These are phyloP conservation scores for Leistus spinibarbis DNA, from an alignment of 2,888 invertebrate genomes.

Conservation along the genomic window DNA sequence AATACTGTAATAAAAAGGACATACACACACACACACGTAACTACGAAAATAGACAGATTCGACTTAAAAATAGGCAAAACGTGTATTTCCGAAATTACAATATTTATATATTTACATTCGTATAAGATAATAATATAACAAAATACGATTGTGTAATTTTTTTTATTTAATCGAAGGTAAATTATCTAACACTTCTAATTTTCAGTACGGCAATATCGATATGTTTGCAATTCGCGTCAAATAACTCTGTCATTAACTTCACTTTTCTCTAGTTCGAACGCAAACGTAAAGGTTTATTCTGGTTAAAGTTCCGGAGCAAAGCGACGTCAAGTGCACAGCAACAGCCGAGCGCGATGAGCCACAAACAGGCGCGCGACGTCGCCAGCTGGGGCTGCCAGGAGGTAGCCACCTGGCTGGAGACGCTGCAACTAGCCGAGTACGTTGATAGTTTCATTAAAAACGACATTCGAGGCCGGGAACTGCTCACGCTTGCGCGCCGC, in stretches of 20 bases:
- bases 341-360: slow-evolving; percentile 60
- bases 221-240: slow-evolving; percentile 2
- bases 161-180: neutral
- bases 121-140: too few species aligned
- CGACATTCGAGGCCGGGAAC: slow-evolving; percentile 89
- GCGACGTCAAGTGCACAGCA: slow-evolving; percentile 45
- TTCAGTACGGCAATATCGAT: slow-evolving; percentile 26
- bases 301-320: slow-evolving; percentile 67
- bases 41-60: too few species aligned
- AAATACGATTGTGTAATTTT: too few species aligned
- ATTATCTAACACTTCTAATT: slow-evolving; percentile 10
- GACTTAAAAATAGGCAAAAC: too few species aligned
- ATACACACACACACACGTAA: too few species aligned
- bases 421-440: slow-evolving; percentile 88
- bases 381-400: slow-evolving; percentile 86
- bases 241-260: slow-evolving; percentile 29
- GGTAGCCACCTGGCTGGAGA: slow-evolving; percentile 89
- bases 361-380: slow-evolving; percentile 59
- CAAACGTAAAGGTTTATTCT: slow-evolving; percentile 68
- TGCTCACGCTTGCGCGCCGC: slow-evolving; percentile 82
- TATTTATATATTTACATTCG: too few species aligned
- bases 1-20: too few species aligned
- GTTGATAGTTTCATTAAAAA: slow-evolving; percentile 88
- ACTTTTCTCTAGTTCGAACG: slow-evolving; percentile 55
- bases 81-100: too few species aligned